A percentile compares a stretch with the other conserved stretches of the same genome.
phyloP scores from a whole-genome alignment of 2,888 invertebrate species.

The Cremastinae sp. region DNA sequence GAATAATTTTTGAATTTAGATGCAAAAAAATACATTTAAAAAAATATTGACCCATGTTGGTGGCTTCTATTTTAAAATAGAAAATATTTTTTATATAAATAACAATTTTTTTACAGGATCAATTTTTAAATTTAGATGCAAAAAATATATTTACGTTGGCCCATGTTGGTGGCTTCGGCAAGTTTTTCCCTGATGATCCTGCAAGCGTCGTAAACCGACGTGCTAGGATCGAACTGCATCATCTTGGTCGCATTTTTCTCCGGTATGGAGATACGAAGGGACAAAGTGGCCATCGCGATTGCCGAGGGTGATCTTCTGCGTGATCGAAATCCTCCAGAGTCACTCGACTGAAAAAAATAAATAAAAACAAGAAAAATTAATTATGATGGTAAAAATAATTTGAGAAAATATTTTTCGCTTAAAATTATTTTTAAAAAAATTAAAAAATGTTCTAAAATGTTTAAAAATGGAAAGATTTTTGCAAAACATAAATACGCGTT shows the following conservation, averaged over 20 bases:
- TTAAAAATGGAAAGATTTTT: too few species aligned
- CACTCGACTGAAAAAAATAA: constrained; percentile 71
- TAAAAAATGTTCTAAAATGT: neutral
- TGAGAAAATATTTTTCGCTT: neutral
- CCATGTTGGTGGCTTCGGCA: constrained; percentile 89
- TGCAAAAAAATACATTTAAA: neutral
- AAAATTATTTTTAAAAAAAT: neutral
- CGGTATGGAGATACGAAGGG: constrained; percentile 92
- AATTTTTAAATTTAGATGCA: constrained; percentile 59
- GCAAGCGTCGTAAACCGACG: constrained; percentile 97
- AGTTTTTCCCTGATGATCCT: constrained; percentile 97
- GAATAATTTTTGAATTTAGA: constrained; percentile 4
- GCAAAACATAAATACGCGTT: constrained; percentile 5
- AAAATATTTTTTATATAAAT: neutral
- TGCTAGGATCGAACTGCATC: constrained; percentile 98
- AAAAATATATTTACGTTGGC: constrained; percentile 88
- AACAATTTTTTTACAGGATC: neutral
- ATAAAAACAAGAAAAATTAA: constrained; percentile 5
- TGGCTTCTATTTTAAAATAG: too few species aligned
- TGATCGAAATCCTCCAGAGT: constrained; percentile 74
- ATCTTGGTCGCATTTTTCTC: constrained; percentile 96
- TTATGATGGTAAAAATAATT: constrained; percentile 4
- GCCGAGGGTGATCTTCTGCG: constrained; percentile 71
- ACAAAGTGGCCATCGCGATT: constrained; percentile 86
- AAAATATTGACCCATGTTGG: constrained; percentile 17